Percentiles rank a stretch among this genome's conserved stretches.
Conservation (phyloP, 2,797 vertebrate genomes). For the Steatocranus sp. region DNA sequence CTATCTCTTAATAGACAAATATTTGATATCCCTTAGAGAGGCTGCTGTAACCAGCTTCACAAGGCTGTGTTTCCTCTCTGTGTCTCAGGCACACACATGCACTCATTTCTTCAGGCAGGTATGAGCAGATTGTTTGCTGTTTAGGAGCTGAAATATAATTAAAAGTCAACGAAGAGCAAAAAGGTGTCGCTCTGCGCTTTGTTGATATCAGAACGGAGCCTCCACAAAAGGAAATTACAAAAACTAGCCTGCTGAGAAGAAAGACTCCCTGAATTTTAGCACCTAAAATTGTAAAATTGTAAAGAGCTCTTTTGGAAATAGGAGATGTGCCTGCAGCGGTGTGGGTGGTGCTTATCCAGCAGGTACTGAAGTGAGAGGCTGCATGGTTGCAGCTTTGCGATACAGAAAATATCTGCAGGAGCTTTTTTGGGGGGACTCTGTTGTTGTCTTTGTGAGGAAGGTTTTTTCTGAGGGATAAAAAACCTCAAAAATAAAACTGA, state of each 20-base stretch:
- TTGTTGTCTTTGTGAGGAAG: not conserved
- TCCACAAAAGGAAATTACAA: not conserved
- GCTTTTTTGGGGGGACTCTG: not conserved
- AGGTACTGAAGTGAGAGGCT: not conserved
- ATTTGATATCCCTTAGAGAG: not conserved
- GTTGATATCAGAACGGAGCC: constrained; percentile 2
- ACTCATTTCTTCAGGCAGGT: constrained; percentile 17
- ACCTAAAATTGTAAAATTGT: not conserved
- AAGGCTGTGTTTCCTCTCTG: not conserved
- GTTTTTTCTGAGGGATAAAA: not conserved
- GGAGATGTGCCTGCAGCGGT: not conserved
- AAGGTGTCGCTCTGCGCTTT: constrained; percentile 1
- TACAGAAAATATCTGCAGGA: not conserved
- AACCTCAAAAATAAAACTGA: not conserved
- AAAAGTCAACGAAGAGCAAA: constrained; percentile 47
- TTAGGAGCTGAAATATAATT: constrained; percentile 32
- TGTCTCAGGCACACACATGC: not conserved
- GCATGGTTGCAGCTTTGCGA: not conserved
- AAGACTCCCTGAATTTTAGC: not conserved
- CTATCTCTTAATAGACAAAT: not conserved
- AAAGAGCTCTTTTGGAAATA: not conserved
- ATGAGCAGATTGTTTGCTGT: constrained; percentile 24
- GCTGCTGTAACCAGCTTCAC: not conserved
- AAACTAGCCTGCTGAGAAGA: not conserved
- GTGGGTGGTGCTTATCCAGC: not conserved